phyloP scores from a whole-genome alignment of 2,888 invertebrate genomes.

The Lutraria lutraria region DNA sequence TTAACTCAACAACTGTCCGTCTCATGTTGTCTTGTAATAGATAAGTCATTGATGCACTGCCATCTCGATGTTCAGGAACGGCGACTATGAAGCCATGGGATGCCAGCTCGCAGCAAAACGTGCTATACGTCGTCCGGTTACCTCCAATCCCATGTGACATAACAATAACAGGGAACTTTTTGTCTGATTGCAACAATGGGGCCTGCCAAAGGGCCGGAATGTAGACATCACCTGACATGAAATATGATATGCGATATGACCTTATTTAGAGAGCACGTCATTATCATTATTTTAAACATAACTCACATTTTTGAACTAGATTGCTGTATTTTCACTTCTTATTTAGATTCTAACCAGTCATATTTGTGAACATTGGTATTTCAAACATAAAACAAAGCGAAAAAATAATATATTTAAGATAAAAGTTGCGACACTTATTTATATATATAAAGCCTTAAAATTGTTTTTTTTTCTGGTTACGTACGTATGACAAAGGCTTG shows the following conservation, averaged over 20 bases:
- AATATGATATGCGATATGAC: neutral
- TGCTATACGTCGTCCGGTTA: constrained; percentile 89
- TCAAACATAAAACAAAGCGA: too few relatives aligned
- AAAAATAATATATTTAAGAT: too few relatives aligned
- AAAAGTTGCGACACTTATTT: too few relatives aligned
- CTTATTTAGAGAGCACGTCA: neutral
- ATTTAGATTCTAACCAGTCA: too few relatives aligned
- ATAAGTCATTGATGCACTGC: constrained; percentile 85
- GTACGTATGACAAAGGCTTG: too few relatives aligned
- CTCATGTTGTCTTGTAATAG: constrained; percentile 72
- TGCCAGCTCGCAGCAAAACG: constrained; percentile 89
- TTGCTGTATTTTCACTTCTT: too few relatives aligned
- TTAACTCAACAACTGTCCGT: constrained; percentile 53
- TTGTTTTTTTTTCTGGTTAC: too few relatives aligned
- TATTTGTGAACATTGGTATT: too few relatives aligned
- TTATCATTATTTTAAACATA: too few relatives aligned
- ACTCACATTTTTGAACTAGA: too few relatives aligned
- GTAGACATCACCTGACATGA: constrained; percentile 86
- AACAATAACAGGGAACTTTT: constrained; percentile 88
- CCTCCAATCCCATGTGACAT: constrained; percentile 91
- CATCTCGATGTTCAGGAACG: constrained; percentile 90
- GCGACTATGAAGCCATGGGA: constrained; percentile 90
- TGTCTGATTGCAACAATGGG: constrained; percentile 79
- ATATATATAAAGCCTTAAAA: too few relatives aligned
- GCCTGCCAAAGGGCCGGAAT: constrained; percentile 89